These are phyloP conservation scores for Notechis scutatus DNA, from an alignment of 2,113 vertebrate species.

Conservation along the genomic window DNA sequence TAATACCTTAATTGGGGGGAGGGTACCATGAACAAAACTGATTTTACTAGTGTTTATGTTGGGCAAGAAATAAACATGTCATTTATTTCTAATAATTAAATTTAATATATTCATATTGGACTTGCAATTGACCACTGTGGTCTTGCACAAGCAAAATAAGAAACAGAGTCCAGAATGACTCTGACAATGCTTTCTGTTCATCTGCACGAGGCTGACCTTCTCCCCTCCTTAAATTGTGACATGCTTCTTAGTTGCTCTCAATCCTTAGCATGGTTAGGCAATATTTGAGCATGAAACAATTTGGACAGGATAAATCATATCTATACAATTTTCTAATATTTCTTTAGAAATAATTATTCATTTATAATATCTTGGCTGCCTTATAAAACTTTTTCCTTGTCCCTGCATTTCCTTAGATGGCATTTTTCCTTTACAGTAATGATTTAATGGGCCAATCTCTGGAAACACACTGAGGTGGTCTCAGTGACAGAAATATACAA, in stretches of 20 bases:
- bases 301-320: background rate
- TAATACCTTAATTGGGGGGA: background rate
- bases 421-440: background rate
- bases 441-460: background rate
- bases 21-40: background rate
- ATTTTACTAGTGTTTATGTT: background rate
- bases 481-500: background rate
- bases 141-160: background rate
- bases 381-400: background rate
- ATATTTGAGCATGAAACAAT: background rate
- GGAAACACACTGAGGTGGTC: background rate
- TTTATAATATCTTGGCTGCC: background rate
- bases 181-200: background rate
- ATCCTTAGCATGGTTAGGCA: background rate
- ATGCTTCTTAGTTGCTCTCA: background rate
- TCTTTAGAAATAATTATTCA: background rate
- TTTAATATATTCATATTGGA: background rate
- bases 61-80: background rate
- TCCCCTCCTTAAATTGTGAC: background rate
- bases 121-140: background rate
- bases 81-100: background rate
- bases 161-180: background rate
- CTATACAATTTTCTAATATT: background rate
- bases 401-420: background rate
- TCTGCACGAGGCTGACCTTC: background rate